Evolutionary conservation across 2,888 invertebrate genomes (phyloP), one percentile per base, ranked within the genome.

Genomic region (Fragum sueziense): DNA sequence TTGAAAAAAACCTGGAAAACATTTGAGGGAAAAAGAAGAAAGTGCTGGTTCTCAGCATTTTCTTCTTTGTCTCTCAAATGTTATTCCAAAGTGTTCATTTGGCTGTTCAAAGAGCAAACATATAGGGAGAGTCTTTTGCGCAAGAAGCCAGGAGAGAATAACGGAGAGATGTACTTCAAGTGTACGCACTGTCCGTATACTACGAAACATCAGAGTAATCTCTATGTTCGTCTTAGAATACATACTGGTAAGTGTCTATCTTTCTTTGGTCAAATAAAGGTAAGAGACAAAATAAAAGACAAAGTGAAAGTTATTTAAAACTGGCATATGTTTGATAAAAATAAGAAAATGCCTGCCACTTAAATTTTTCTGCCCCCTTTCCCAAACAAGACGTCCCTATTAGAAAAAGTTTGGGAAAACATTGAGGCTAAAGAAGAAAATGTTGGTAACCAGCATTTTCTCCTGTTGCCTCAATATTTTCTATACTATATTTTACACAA

Each of bases 181-280:
- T 93, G 93, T 78, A 91, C 92, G 4, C 92, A 92, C 83, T 93
- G 93, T 84, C 90, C 91, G 14, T 93, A 93, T 84, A 92, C 93
- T 51, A 93, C 93, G 27, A 93, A 92, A 79, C 92, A 93, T 80
- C 92, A 93, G 84, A 93, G 93, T 84, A 93, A 93, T 80, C 86
- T 93, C 76, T 92, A 92, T 78, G 93, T 93, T 2, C 93, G 93
- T 85, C 88, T 92, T 20, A 75, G 93, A 47, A 93, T 93, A 25
- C 93, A 93, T 78, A 93, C 93, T 73, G 93, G 93, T 93, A 72
- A 85, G 91, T 84, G 20, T n/a, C n/a, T n/a, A n/a, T n/a, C n/a
- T n/a, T n/a, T n/a, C n/a, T n/a, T n/a, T n/a, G n/a, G n/a, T n/a
- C n/a, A n/a, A n/a, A n/a, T n/a, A n/a, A n/a, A n/a, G n/a, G n/a